Base-by-base conservation (phyloP, 2,113 vertebrate species). In the Osmerus mordax region DNA sequence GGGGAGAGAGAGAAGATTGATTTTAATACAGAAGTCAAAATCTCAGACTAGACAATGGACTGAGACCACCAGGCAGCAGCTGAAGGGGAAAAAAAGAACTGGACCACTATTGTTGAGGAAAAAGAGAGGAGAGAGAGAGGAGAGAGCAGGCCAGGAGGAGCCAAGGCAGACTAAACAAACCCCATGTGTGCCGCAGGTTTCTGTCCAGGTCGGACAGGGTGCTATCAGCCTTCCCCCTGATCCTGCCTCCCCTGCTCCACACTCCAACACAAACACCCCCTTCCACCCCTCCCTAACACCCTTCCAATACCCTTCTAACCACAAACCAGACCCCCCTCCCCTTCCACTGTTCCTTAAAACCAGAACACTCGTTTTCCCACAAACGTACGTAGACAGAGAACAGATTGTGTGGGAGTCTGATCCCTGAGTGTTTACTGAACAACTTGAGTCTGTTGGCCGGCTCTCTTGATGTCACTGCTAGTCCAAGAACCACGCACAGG, bases 111-210 rank as follows among this genome's bases (percentile, higher is more conserved):
- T 41, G n/a, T n/a, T 4, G 29, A 65, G 63, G 16, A 11, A 19
- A n/a, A 36, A 32, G 29, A 64, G 59, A 3, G 12, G 25, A 55
- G 52, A 16, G 14, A 25, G 2, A 54, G 23, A 36, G 25, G 23
- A 23, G 23, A 23, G 23, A 23, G 23, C 23, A 41, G 32, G 68
- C 16, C 29, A 28, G 29, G 14, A 32, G 68, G 55, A 59, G 11
- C 25, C 6, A 32, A 60, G 68, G 47, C 68, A 70, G 68, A 70
- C 68, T 70, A 70, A 70, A 70, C 68, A 70, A 70, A 21, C 28
- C 59, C 55, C 68, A 70, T 70, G 68, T 60, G 68, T 19, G 25
- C 51, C 15, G 55, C n/a, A 41, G 68, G 59, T 56, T n/a, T 58
- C 55, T 58, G 29, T 32, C n/a, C 56, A 18, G 54, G 11, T 70